These are phyloP conservation scores for Drosophila erecta DNA, from an alignment of 1,140 invertebrate genomes.

Conservation along the genomic window DNA sequence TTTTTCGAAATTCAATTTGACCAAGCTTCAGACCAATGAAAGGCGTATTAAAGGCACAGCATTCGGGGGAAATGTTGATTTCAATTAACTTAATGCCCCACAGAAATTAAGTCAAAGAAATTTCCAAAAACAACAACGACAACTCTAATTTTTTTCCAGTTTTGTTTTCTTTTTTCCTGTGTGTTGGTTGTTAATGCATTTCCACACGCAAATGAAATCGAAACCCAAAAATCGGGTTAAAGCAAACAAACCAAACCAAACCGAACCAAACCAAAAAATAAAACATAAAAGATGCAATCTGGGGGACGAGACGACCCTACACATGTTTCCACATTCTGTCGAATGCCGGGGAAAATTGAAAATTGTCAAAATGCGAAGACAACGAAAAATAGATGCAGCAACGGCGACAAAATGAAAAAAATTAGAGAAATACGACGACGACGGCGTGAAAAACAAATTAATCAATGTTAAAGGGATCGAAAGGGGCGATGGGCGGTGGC, in stretches of 20 bases:
- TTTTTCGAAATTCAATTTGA: background rate
- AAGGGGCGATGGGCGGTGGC: background rate
- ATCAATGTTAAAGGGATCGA: constrained; percentile 52
- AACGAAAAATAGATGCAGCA: constrained; percentile 16
- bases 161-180: constrained; percentile 7
- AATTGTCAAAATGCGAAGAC: constrained; percentile 55
- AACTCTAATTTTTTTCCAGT: constrained; percentile 17
- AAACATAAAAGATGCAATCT: constrained; percentile 17
- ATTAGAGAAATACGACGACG: constrained; percentile 4
- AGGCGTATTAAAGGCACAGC: background rate
- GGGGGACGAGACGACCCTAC: constrained; percentile 2
- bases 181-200: constrained; percentile 31
- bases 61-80: constrained; percentile 2
- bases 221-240: constrained; percentile 57
- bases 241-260: constrained; percentile 16
- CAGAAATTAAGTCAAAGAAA: constrained; percentile 15
- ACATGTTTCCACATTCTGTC: constrained; percentile 14
- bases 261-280: background rate
- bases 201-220: constrained; percentile 60
- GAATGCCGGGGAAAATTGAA: constrained; percentile 51
- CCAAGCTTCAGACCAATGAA: background rate
- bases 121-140: constrained; percentile 12
- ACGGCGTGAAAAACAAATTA: constrained; percentile 59
- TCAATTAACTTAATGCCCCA: constrained; percentile 9
- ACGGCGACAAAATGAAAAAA: background rate